Conservation (phyloP, 2,113 vertebrate genomes). For the Caloenas nicobarica region DNA sequence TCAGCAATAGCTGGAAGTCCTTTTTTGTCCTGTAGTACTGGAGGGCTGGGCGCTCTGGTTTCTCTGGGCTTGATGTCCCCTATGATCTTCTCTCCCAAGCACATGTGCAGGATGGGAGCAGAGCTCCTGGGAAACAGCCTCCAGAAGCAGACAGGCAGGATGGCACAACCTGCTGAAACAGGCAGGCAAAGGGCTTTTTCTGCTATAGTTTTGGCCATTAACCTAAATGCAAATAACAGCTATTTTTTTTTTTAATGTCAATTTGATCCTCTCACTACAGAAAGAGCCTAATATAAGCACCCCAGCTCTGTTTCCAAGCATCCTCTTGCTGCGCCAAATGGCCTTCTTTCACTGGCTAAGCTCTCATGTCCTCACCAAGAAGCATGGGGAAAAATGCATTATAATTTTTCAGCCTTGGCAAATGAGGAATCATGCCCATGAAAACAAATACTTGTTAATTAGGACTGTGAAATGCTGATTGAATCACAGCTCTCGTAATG, state of each 20-base stretch:
- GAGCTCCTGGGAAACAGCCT: not conserved
- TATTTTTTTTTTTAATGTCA: not conserved
- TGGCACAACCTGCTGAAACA: not conserved
- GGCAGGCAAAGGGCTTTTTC: not conserved
- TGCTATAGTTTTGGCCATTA: not conserved
- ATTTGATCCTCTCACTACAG: not conserved
- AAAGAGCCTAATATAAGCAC: not conserved
- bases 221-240: not conserved
- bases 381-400: not conserved
- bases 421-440: constrained; percentile 12
- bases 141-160: not conserved
- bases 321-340: constrained; percentile 72
- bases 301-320: constrained; percentile 23
- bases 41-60: not conserved
- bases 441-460: constrained; percentile 25
- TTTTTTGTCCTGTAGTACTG: not conserved
- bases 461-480: not conserved
- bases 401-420: constrained; percentile 21
- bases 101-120: rapidly evolving
- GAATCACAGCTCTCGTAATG: constrained; percentile 2
- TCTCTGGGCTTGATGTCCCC: not conserved
- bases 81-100: not conserved
- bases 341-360: constrained; percentile 38
- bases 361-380: constrained; percentile 36
- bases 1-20: not conserved